These are phyloP conservation scores for Lycophotia porphyrea DNA, from an alignment of 2,888 invertebrate species.

Conservation along the genomic window DNA sequence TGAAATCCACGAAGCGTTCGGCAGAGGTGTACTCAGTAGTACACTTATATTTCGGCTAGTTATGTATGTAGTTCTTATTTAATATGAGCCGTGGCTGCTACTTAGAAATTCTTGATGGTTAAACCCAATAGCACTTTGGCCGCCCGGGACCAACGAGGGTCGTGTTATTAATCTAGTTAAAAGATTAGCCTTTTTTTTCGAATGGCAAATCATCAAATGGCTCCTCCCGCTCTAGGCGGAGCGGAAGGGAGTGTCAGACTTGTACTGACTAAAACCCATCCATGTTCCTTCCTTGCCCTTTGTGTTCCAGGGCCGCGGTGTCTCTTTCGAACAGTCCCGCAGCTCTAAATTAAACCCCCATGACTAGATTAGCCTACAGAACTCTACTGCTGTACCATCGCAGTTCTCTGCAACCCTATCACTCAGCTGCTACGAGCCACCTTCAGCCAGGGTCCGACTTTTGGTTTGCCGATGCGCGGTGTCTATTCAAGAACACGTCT, in stretches of 20 bases:
- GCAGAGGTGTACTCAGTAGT: neutral
- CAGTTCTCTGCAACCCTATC: too few species aligned
- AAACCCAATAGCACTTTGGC: neutral
- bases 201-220: too few species aligned
- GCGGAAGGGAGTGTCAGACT: too few species aligned
- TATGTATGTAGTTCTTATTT: neutral
- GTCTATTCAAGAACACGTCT: neutral
- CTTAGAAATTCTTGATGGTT: neutral
- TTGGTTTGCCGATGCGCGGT: too few species aligned
- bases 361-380: too few species aligned
- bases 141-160: neutral
- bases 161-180: neutral
- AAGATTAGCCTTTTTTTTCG: neutral
- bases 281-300: too few species aligned
- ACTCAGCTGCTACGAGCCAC: neutral
- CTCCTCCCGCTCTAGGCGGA: too few species aligned
- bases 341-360: too few species aligned
- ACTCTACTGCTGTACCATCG: too few species aligned
- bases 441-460: neutral
- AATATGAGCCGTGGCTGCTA: neutral
- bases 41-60: neutral
- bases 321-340: too few species aligned
- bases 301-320: too few species aligned
- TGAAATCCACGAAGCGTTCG: neutral
- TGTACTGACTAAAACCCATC: too few species aligned